Conservation (phyloP, 2,797 vertebrate genomes). For the Chrysolophus pictus region DNA sequence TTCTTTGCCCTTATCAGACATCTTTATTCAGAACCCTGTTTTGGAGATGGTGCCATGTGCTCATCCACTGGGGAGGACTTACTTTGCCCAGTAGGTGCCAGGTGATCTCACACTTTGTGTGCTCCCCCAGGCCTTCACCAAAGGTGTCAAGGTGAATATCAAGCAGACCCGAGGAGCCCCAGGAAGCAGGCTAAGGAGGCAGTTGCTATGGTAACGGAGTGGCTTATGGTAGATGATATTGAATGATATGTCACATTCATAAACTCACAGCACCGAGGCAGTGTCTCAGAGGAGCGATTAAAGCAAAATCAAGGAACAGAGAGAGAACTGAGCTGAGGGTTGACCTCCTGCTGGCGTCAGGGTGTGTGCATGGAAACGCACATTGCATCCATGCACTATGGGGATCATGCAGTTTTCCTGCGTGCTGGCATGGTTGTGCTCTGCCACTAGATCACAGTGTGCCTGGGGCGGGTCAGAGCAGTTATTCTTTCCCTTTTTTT, state of each 20-base stretch:
- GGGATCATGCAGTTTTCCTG: not conserved
- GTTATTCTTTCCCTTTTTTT: not conserved
- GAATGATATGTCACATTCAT: slow-evolving; percentile 47
- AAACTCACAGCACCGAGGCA: not conserved
- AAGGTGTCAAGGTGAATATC: slow-evolving; percentile 54
- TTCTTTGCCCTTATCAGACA: not conserved
- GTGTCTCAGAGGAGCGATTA: not conserved
- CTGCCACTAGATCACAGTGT: not conserved
- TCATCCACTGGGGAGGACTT: not conserved
- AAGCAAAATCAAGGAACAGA: not conserved
- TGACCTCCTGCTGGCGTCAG: not conserved
- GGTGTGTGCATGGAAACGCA: rapidly evolving
- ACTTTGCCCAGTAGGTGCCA: not conserved
- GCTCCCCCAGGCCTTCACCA: not conserved
- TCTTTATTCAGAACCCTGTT: not conserved
- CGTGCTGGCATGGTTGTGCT: rapidly evolving
- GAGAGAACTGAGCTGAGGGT: not conserved
- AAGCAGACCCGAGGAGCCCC: slow-evolving; percentile 14
- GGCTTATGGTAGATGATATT: not conserved
- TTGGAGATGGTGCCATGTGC: not conserved
- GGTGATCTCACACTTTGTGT: not conserved
- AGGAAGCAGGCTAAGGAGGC: slow-evolving; percentile 34
- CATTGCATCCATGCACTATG: rapidly evolving
- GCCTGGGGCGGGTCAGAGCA: not conserved
- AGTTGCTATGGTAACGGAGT: slow-evolving; percentile 49